A percentile compares a stretch with the other conserved stretches of the same genome.
Evolutionary conservation across 2,113 vertebrate genomes (phyloP).

Genomic region (Tupaia chinensis): DNA sequence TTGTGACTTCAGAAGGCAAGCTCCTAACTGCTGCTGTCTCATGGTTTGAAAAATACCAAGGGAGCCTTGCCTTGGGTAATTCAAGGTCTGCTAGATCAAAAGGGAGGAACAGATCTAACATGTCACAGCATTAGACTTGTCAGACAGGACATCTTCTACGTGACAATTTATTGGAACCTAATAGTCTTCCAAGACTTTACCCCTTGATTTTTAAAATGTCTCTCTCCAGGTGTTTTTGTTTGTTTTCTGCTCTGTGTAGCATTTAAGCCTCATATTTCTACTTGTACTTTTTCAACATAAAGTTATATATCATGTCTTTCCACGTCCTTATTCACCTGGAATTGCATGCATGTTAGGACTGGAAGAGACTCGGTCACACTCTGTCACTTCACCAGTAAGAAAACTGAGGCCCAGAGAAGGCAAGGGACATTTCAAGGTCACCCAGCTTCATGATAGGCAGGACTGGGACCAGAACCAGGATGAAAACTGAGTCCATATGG

Average conservation of each 20-base stretch:
- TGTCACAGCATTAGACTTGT: conserved; percentile 29
- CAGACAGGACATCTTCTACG: not conserved
- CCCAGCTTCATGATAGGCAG: not conserved
- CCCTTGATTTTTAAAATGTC: conserved; percentile 41
- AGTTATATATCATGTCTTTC: not conserved
- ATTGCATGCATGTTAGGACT: not conserved
- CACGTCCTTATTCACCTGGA: not conserved
- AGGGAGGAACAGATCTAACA: conserved; percentile 13
- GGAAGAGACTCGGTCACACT: not conserved
- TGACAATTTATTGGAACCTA: not conserved
- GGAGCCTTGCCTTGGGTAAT: not conserved
- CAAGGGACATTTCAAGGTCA: not conserved
- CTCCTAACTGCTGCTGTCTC: not conserved
- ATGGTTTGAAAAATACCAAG: not conserved
- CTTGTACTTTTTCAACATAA: not conserved
- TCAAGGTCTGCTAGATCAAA: conserved; percentile 42
- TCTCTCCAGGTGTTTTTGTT: conserved; percentile 21
- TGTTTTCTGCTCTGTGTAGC: not conserved
- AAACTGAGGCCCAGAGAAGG: not conserved
- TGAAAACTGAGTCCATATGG: accelerated
- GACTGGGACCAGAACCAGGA: not conserved
- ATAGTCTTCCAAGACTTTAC: not conserved
- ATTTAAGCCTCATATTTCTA: not conserved
- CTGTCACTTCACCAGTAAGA: accelerated
- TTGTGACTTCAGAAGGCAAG: not conserved